Base-by-base conservation (phyloP, 2,888 invertebrate species). In the Dastarcus helophoroides region DNA sequence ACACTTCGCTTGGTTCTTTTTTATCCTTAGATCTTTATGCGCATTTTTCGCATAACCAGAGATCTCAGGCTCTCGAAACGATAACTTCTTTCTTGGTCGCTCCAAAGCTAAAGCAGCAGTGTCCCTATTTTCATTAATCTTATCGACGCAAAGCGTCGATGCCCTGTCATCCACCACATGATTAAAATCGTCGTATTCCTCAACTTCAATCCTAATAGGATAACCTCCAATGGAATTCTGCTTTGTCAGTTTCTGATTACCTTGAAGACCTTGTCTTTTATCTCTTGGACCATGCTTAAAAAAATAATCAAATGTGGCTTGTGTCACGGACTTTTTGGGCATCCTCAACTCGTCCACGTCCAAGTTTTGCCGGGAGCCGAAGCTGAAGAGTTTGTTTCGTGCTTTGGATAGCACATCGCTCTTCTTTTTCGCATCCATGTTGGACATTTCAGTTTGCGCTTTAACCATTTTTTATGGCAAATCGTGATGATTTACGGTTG, bases 31-130 rank as follows among this genome's bases (percentile, higher is more conserved):
- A 19, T 32, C 10, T 4, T 36, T 33, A 17, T 31, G 31, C 14
- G 13, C 21, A 3, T 26, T 13, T 8, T 11, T 3, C 2, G 33
- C 47, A 39, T 57, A 60, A 11, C 64, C 62, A 38, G 76, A 66
- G 27, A 80, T 78, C 61, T 83, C 83, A 3, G 88, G 88, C 50
- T 88, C 86, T 36, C 84, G 76, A 60, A 89, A 89, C 5, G 86
- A 88, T 7, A 89, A 63, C 56, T 88, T 89, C 58, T 89, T 89
- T 31, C 85, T 68, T 0, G 85, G 84, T 44, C 77, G 65, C 50
- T 72, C 76, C 43, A 54, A 44, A 50, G 62, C 62, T 57, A 69
- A 43, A 30, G 58, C 54, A 24, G 54, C 55, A 3, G 52, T 67
- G 60, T 44, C 56, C 53, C 64, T 37, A 51, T 60, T 39, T 45